phyloP scores from a whole-genome alignment of 2,888 invertebrate genomes.

The Globia sparganii region DNA sequence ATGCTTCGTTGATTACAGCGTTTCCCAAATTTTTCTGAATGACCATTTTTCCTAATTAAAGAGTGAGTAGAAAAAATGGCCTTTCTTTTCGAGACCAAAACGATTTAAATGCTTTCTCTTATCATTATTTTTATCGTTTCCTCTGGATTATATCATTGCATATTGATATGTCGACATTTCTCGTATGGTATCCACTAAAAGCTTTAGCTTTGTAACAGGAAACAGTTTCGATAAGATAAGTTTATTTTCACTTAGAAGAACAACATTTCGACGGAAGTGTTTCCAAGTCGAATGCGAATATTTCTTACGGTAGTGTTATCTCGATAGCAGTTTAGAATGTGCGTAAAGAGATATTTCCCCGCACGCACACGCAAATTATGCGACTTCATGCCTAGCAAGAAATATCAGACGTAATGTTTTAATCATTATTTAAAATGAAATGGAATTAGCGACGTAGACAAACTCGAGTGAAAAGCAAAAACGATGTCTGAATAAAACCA shows the following conservation, averaged over 20 bases:
- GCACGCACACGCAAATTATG: constrained; percentile 42
- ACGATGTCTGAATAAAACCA: constrained; percentile 49
- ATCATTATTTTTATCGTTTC: background rate
- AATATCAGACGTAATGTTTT: constrained; percentile 52
- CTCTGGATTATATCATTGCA: background rate
- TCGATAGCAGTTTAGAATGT: constrained; percentile 52
- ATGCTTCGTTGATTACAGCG: constrained; percentile 6
- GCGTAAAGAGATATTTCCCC: constrained; percentile 51
- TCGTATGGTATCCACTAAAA: constrained; percentile 18
- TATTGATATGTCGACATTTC: constrained; percentile 2
- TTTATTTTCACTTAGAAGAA: constrained; percentile 31
- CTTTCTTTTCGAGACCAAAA: background rate
- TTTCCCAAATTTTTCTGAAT: constrained; percentile 9
- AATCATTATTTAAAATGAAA: constrained; percentile 59
- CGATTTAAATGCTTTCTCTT: background rate
- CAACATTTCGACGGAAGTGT: constrained; percentile 47
- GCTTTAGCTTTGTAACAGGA: constrained; percentile 51
- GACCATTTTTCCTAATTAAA: background rate
- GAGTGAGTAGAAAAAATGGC: background rate
- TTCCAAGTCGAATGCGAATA: constrained; percentile 48
- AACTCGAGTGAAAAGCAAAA: constrained; percentile 50
- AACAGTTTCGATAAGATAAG: constrained; percentile 46
- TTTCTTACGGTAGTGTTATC: constrained; percentile 45
- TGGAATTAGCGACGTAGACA: constrained; percentile 45
- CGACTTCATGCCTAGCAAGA: constrained; percentile 48